Evolutionary conservation across 2,113 vertebrate genomes (phyloP).

Genomic region (Dinomys branickii): DNA sequence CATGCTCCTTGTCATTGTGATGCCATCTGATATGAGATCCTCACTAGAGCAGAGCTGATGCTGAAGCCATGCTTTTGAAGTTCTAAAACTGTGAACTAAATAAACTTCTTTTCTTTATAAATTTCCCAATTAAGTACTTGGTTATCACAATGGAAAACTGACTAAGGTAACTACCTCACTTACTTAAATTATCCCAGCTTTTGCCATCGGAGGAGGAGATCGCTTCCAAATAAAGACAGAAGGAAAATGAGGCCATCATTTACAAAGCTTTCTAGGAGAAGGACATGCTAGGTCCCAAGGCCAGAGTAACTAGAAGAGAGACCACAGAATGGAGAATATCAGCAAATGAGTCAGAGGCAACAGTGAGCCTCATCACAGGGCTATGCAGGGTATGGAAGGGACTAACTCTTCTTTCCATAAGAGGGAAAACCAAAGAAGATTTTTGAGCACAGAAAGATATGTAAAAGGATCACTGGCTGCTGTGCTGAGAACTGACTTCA

Average conservation of each 20-base stretch:
- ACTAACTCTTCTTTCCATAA: not conserved
- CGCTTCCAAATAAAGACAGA: slow-evolving; percentile 35
- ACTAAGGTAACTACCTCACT: not conserved
- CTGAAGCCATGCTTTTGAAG: not conserved
- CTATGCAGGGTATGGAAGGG: not conserved
- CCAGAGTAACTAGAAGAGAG: not conserved
- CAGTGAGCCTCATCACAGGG: not conserved
- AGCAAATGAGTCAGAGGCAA: not conserved
- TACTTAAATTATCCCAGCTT: slow-evolving; percentile 40
- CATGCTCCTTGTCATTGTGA: not conserved
- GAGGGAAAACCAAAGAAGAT: slow-evolving; percentile 22
- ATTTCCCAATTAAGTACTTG: not conserved
- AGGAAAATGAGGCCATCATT: not conserved
- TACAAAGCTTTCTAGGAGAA: not conserved
- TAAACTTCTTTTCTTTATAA: not conserved
- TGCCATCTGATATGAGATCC: not conserved
- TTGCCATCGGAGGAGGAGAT: not conserved
- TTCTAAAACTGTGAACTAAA: not conserved
- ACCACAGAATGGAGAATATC: not conserved
- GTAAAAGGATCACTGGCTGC: not conserved
- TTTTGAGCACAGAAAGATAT: slow-evolving; percentile 11
- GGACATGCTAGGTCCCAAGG: not conserved
- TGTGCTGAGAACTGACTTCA: slow-evolving; percentile 10
- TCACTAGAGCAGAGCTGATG: not conserved
- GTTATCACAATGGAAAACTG: not conserved